These are phyloP conservation scores for Xestia xanthographa DNA, from an alignment of 2,888 invertebrate species.

Conservation along the genomic window DNA sequence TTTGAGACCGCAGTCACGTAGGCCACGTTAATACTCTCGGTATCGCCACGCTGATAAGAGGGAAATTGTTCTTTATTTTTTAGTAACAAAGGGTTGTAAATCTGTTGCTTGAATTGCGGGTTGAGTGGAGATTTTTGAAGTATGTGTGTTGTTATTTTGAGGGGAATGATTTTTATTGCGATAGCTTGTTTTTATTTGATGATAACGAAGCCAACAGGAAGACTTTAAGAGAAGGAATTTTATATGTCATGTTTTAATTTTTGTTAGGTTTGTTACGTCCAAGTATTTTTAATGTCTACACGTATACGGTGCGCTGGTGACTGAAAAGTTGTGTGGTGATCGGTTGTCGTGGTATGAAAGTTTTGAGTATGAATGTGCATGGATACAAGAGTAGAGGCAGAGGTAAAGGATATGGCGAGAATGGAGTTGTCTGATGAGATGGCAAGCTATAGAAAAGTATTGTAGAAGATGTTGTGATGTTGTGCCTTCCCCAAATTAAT, in stretches of 20 bases:
- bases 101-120: constrained; percentile 38
- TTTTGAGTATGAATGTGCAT: too few species aligned
- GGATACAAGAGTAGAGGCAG: too few species aligned
- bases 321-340: too few species aligned
- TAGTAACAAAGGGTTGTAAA: constrained; percentile 61
- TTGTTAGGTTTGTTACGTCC: not conserved
- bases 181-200: constrained; percentile 34
- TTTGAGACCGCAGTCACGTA: constrained; percentile 62
- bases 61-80: constrained; percentile 76
- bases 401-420: too few species aligned
- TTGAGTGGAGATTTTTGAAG: constrained; percentile 41
- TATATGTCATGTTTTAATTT: not conserved
- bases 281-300: too few species aligned
- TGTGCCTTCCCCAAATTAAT: too few species aligned
- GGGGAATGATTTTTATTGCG: constrained; percentile 44
- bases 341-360: too few species aligned
- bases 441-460: too few species aligned
- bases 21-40: constrained; percentile 62
- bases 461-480: too few species aligned
- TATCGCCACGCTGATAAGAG: constrained; percentile 75
- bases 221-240: not conserved
- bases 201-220: not conserved
- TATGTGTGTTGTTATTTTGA: constrained; percentile 44
- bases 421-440: too few species aligned
- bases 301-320: too few species aligned